Conservation (phyloP, 1,140 invertebrate species). For the Atta colombica region DNA sequence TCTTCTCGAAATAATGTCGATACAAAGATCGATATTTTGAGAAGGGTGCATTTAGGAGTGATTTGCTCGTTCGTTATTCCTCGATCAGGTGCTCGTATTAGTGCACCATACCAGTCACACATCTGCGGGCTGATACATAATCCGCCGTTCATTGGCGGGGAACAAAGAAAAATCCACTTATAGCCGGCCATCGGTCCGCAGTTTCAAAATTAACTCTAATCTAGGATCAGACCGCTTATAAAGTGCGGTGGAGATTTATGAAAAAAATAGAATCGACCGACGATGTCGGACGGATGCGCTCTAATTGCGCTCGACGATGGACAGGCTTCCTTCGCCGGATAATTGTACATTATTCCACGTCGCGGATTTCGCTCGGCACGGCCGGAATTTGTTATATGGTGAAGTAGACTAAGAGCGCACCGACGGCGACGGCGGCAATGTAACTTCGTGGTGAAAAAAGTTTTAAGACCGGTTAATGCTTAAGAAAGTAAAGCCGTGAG, state of each 20-base stretch:
- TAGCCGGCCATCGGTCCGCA: conserved; percentile 62
- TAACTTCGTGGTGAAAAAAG: conserved; percentile 40
- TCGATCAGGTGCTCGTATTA: conserved; percentile 39
- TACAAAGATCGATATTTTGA: conserved; percentile 29
- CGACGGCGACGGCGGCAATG: neutral
- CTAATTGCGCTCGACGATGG: conserved; percentile 64
- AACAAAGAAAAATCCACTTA: conserved; percentile 72
- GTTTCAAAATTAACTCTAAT: conserved; percentile 76
- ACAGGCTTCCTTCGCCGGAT: conserved; percentile 39
- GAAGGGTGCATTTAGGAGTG: conserved; percentile 33
- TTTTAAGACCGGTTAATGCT: conserved; percentile 22
- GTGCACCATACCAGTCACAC: neutral
- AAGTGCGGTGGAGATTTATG: conserved; percentile 66
- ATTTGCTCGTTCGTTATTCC: conserved; percentile 54
- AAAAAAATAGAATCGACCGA: conserved; percentile 52
- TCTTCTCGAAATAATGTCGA: neutral
- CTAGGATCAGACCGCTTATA: conserved; percentile 76
- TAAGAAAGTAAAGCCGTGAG: conserved; percentile 33
- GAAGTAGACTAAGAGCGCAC: neutral
- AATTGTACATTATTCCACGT: conserved; percentile 64
- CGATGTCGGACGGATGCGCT: conserved; percentile 21
- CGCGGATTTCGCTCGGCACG: conserved; percentile 34
- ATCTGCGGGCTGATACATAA: conserved; percentile 59
- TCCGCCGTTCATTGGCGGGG: conserved; percentile 62
- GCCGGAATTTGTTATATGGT: conserved; percentile 48